A percentile compares a stretch with the other conserved stretches of the same genome.
Evolutionary conservation across 2,797 vertebrate genomes (phyloP).

Genomic region (Gallinago solitaria): DNA sequence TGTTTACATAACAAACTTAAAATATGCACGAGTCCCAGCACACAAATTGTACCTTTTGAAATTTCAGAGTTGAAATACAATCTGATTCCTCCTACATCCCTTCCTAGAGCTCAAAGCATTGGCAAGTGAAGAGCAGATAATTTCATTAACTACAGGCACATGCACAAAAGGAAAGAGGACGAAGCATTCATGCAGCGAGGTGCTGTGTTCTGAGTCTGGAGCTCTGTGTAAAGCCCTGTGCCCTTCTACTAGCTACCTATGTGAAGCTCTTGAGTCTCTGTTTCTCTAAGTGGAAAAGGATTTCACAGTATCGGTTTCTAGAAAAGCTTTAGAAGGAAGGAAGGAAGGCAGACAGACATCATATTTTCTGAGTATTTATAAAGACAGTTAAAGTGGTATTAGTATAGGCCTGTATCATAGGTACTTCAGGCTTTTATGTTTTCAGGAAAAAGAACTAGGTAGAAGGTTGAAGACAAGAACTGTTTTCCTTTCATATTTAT

Average conservation of each 20-base stretch:
- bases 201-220: not conserved
- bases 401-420: not conserved
- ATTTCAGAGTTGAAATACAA: not conserved
- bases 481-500: not conserved
- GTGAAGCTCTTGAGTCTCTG: not conserved
- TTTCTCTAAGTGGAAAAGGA: not conserved
- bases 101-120: not conserved
- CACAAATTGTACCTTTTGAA: not conserved
- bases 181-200: accelerated
- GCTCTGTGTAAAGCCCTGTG: not conserved
- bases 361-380: not conserved
- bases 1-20: not conserved
- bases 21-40: not conserved
- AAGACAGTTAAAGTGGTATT: not conserved
- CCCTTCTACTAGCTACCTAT: not conserved
- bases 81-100: not conserved
- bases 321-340: not conserved
- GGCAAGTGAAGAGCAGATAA: not conserved
- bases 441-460: not conserved
- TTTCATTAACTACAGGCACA: not conserved
- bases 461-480: not conserved
- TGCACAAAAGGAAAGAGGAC: not conserved
- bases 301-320: not conserved
- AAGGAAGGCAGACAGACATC: not conserved
- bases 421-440: not conserved